Evolutionary conservation across 1,140 invertebrate genomes (phyloP).

Genomic region (Drosophila suzukii): DNA sequence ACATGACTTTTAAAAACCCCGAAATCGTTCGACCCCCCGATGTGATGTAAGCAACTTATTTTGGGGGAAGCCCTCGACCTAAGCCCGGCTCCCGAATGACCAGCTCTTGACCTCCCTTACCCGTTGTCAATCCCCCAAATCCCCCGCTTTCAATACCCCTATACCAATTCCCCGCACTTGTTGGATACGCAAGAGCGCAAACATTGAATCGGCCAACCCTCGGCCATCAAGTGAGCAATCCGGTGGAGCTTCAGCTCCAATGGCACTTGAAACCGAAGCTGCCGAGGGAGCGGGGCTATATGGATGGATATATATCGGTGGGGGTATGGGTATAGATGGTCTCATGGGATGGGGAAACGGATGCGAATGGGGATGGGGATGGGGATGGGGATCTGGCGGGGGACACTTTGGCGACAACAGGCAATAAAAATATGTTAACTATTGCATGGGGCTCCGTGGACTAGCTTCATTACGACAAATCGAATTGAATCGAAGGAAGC

Average conservation of each 20-base stretch:
- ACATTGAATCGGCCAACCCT: constrained; percentile 15
- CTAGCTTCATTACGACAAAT: constrained; percentile 69
- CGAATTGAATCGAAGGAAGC: constrained; percentile 59
- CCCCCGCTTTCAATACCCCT: not conserved
- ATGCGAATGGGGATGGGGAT: constrained; percentile 4
- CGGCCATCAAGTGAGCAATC: constrained; percentile 63
- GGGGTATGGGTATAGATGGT: not conserved
- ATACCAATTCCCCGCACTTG: constrained; percentile 15
- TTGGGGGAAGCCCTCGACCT: not conserved
- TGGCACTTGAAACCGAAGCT: constrained; percentile 46
- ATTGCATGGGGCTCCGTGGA: constrained; percentile 41
- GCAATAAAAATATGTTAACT: constrained; percentile 75
- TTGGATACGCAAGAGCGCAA: constrained; percentile 33
- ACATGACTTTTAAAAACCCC: constrained; percentile 14
- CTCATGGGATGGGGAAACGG: constrained; percentile 1
- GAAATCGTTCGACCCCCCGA: not conserved
- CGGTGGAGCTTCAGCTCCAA: constrained; percentile 35
- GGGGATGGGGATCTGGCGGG: not conserved
- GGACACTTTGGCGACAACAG: constrained; percentile 68
- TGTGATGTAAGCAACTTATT: constrained; percentile 29
- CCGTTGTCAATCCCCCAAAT: constrained; percentile 1
- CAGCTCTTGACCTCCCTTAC: constrained; percentile 25
- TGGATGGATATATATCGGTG: not conserved
- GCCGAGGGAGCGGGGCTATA: not conserved
- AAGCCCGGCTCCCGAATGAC: constrained; percentile 12